Percentiles rank a stretch among this genome's conserved stretches.
Conservation (phyloP, 2,888 invertebrate species). For the Onthophagus sagittarius region DNA sequence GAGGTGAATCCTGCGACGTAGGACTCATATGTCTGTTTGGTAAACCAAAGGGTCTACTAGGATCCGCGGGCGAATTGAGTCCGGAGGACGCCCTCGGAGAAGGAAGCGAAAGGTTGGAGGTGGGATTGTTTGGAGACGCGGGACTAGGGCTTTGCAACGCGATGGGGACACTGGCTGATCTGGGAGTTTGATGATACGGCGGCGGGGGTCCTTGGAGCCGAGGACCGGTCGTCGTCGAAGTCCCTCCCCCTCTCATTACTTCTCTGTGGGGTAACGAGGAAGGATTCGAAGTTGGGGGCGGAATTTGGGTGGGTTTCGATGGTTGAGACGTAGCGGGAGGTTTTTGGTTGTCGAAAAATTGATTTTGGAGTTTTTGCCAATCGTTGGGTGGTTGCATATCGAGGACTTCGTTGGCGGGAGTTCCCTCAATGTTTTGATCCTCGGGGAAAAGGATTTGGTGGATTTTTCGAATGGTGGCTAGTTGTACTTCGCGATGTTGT, state of each 20-base stretch:
- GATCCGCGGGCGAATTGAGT: constrained; percentile 66
- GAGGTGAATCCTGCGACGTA: constrained; percentile 60
- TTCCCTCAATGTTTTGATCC: constrained; percentile 49
- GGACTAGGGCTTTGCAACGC: constrained; percentile 72
- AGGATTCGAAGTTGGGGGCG: constrained; percentile 5
- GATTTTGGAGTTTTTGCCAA: constrained; percentile 88
- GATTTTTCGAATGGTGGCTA: constrained; percentile 89
- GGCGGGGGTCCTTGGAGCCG: constrained; percentile 72
- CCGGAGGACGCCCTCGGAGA: constrained; percentile 69
- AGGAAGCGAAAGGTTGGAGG: constrained; percentile 68
- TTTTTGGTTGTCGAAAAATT: constrained; percentile 71
- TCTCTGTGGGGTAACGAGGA: constrained; percentile 39
- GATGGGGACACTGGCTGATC: constrained; percentile 70
- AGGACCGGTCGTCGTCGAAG: constrained; percentile 40
- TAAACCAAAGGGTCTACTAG: constrained; percentile 53
- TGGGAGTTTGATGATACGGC: constrained; percentile 69
- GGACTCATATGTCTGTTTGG: constrained; percentile 54
- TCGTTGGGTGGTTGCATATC: constrained; percentile 49
- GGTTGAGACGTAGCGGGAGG: constrained; percentile 30
- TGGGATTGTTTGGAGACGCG: constrained; percentile 67
- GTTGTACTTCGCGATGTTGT: constrained; percentile 87
- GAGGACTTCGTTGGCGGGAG: constrained; percentile 17
- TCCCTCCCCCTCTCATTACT: constrained; percentile 24
- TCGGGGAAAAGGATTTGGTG: constrained; percentile 90
- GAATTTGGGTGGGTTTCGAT: constrained; percentile 21